Evolutionary conservation across 2,113 vertebrate genomes (phyloP).

Genomic region (Podarcis raffonei): DNA sequence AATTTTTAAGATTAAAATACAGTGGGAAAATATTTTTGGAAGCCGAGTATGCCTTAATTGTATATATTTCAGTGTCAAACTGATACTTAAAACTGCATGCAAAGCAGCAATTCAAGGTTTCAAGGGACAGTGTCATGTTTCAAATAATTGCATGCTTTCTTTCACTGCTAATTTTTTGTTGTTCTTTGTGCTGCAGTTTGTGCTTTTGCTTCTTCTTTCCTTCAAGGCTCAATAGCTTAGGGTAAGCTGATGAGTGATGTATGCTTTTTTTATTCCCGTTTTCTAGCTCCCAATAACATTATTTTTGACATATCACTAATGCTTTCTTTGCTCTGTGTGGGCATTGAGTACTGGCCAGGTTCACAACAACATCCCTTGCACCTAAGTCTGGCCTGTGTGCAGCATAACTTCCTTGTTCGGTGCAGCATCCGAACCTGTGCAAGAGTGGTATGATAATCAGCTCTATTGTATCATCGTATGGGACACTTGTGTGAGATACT

Average conservation of each 20-base stretch:
- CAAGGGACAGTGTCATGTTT: background rate
- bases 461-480: background rate
- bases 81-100: background rate
- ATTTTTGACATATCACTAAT: background rate
- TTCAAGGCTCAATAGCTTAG: background rate
- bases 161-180: background rate
- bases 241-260: background rate
- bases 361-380: background rate
- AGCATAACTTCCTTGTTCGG: background rate
- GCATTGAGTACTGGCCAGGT: background rate
- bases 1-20: conserved; percentile 6
- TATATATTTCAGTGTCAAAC: background rate
- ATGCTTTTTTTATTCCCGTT: background rate
- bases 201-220: background rate
- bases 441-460: background rate
- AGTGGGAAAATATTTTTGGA: background rate
- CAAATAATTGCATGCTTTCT: background rate
- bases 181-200: background rate
- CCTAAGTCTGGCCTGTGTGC: background rate
- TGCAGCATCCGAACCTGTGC: background rate
- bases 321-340: background rate
- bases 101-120: conserved; percentile 8
- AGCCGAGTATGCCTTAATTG: background rate
- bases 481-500: background rate
- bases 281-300: background rate